phyloP scores from a whole-genome alignment of 2,113 vertebrate genomes.

The Jacana jacana region DNA sequence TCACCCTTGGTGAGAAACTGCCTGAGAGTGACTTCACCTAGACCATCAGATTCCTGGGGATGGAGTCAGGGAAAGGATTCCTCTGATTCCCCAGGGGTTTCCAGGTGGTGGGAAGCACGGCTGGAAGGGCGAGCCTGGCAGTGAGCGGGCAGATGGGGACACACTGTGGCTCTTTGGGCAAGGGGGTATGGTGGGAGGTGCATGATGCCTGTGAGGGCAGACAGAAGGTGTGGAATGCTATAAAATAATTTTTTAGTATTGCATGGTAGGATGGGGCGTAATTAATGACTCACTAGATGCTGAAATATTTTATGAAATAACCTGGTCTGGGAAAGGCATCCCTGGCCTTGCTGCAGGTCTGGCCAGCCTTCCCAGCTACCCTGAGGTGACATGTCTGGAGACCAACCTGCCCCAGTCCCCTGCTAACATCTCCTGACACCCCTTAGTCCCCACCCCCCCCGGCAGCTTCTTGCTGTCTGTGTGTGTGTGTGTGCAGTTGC shows the following conservation, averaged over 20 bases:
- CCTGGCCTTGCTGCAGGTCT: background rate
- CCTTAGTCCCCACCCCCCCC: background rate
- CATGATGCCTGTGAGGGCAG: fast-evolving
- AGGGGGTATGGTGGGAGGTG: background rate
- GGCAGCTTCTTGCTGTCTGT: background rate
- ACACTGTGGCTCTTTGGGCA: background rate
- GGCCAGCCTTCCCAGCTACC: background rate
- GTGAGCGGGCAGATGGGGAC: fast-evolving
- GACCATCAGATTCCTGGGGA: background rate
- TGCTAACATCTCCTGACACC: fast-evolving
- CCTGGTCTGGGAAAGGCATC: background rate
- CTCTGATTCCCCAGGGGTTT: background rate
- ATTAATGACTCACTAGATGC: conserved; percentile 11
- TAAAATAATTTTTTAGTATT: background rate
- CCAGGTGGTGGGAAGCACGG: background rate
- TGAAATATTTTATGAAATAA: background rate
- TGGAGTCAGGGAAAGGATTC: background rate
- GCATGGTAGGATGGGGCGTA: background rate
- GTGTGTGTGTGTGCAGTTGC: too few species aligned
- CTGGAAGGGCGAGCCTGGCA: background rate
- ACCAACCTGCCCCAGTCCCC: fast-evolving
- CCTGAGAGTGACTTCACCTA: background rate
- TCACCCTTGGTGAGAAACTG: background rate
- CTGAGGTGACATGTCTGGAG: background rate
- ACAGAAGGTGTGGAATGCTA: background rate